phyloP scores from a whole-genome alignment of 2,888 invertebrate genomes.

The Anodontia alba region DNA sequence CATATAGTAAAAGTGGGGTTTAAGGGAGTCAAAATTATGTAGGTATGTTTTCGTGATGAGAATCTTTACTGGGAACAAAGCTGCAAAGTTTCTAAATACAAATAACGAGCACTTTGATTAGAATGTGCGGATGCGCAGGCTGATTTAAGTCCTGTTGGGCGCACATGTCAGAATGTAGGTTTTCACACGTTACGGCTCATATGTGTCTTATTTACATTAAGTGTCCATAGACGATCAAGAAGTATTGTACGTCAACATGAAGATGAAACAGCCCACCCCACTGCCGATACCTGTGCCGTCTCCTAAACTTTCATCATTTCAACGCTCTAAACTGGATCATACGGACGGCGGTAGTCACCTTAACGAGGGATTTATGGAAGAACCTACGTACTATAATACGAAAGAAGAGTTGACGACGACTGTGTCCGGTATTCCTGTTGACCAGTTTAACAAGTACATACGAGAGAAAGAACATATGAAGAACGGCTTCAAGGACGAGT shows the following conservation, averaged over 20 bases:
- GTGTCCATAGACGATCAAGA: conserved; percentile 58
- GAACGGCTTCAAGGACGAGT: conserved; percentile 57
- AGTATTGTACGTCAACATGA: conserved; percentile 58
- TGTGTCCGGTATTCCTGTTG: conserved; percentile 44
- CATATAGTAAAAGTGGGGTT: too few species aligned
- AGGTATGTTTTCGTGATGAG: too few species aligned
- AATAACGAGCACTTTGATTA: too few species aligned
- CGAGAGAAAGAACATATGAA: conserved; percentile 56
- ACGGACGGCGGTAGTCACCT: neutral
- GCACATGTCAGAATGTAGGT: too few species aligned
- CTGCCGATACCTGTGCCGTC: conserved; percentile 58
- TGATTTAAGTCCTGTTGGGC: too few species aligned
- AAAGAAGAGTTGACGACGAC: conserved; percentile 25
- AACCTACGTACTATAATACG: conserved; percentile 60
- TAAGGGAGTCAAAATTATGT: too few species aligned
- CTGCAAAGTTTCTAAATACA: too few species aligned
- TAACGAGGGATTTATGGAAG: conserved; percentile 20
- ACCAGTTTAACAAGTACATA: conserved; percentile 59
- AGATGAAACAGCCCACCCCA: conserved; percentile 53
- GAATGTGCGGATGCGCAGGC: too few species aligned
- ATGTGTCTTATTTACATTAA: neutral
- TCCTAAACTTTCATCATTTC: conserved; percentile 58
- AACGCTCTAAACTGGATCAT: neutral
- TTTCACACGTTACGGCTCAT: too few species aligned
- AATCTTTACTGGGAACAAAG: too few species aligned